Evolutionary conservation across 2,113 vertebrate genomes (phyloP).

Genomic region (Phocoena sinus): DNA sequence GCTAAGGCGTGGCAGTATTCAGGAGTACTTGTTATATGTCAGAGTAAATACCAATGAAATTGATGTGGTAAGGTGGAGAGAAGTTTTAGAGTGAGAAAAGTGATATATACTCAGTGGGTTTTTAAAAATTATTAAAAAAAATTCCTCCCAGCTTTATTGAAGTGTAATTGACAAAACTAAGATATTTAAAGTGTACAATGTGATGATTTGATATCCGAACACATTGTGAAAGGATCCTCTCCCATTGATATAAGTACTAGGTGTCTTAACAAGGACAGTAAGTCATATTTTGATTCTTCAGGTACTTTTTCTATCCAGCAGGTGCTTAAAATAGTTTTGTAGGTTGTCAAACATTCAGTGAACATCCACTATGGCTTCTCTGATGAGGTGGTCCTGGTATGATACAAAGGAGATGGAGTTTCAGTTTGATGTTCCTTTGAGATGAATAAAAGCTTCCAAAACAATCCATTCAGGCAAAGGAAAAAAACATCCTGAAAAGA

Average conservation of each 20-base stretch:
- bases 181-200: neutral
- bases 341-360: neutral
- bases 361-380: neutral
- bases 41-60: neutral
- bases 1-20: neutral
- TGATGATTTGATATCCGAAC: neutral
- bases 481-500: neutral
- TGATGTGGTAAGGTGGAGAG: neutral
- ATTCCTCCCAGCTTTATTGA: neutral
- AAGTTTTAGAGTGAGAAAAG: neutral
- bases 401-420: neutral
- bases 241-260: neutral
- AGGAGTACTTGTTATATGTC: neutral
- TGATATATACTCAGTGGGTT: neutral
- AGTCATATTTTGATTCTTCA: neutral
- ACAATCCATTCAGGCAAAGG: neutral
- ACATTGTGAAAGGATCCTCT: neutral
- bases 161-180: neutral
- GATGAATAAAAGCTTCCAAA: neutral
- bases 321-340: neutral
- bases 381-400: neutral
- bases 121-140: neutral
- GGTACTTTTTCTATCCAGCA: neutral
- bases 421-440: neutral
- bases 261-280: neutral